Evolutionary conservation across 2,888 invertebrate genomes (phyloP).

Genomic region (Hoplodrina blanda): DNA sequence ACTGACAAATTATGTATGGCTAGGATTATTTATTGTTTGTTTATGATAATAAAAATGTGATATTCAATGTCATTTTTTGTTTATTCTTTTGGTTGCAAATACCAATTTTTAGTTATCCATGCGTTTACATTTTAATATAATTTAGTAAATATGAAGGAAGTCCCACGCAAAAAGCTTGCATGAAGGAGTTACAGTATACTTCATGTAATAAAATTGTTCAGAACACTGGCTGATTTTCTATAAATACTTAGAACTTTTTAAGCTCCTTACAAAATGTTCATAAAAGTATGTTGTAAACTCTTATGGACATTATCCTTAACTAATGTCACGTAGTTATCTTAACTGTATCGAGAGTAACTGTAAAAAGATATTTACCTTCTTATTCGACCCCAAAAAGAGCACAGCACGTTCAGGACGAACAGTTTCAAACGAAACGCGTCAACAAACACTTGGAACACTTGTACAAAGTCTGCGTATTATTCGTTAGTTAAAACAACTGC

Average conservation of each 20-base stretch:
- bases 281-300: neutral
- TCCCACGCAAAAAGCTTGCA: neutral
- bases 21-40: slow-evolving; percentile 30
- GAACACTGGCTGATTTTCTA: neutral
- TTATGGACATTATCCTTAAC: slow-evolving; percentile 42
- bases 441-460: slow-evolving; percentile 80
- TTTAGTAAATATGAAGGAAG: neutral
- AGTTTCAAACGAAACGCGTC: slow-evolving; percentile 68
- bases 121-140: neutral
- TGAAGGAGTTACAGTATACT: neutral
- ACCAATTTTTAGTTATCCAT: too few species aligned
- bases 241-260: neutral
- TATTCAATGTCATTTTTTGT: slow-evolving; percentile 22
- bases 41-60: slow-evolving; percentile 17
- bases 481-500: slow-evolving; percentile 65
- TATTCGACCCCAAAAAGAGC: slow-evolving; percentile 75
- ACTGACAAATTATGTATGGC: slow-evolving; percentile 13
- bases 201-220: neutral
- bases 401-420: slow-evolving; percentile 66
- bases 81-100: neutral
- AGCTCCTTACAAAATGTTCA: neutral
- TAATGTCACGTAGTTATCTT: slow-evolving; percentile 53
- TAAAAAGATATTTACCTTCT: slow-evolving; percentile 79
- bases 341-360: slow-evolving; percentile 72
- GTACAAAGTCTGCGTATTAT: slow-evolving; percentile 61